A percentile compares a stretch with the other conserved stretches of the same genome.
Conservation (phyloP, 2,888 invertebrate species). For the Eledone cirrhosa region DNA sequence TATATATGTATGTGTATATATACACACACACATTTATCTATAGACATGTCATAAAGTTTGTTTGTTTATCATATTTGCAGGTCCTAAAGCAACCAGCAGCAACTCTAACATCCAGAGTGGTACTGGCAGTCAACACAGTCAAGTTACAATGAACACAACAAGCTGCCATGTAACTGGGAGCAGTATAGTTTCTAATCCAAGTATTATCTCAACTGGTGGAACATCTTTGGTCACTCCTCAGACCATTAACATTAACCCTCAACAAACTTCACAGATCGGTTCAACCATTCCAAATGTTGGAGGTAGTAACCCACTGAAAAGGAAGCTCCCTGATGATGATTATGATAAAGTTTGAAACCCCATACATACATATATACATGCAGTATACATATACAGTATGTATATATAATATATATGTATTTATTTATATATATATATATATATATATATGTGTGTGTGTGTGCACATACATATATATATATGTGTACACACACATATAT, state of each 20-base stretch:
- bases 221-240: neutral
- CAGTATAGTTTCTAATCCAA: neutral
- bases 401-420: too few species aligned
- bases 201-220: constrained; percentile 1
- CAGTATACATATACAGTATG: too few species aligned
- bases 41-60: too few species aligned
- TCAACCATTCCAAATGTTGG: neutral
- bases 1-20: too few species aligned
- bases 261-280: neutral
- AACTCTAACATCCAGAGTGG: constrained; percentile 3
- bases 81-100: neutral
- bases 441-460: too few species aligned
- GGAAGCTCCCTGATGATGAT: constrained; percentile 57
- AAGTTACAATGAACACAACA: neutral
- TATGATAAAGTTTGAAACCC: constrained; percentile 41
- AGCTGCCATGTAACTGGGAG: constrained; percentile 13
- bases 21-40: too few species aligned
- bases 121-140: neutral
- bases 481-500: too few species aligned
- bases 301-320: constrained; percentile 48
- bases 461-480: too few species aligned
- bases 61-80: neutral
- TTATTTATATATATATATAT: too few species aligned
- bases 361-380: too few species aligned
- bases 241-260: neutral